Conservation (phyloP, 2,797 vertebrate species). For the Gallinago nigripennis region DNA sequence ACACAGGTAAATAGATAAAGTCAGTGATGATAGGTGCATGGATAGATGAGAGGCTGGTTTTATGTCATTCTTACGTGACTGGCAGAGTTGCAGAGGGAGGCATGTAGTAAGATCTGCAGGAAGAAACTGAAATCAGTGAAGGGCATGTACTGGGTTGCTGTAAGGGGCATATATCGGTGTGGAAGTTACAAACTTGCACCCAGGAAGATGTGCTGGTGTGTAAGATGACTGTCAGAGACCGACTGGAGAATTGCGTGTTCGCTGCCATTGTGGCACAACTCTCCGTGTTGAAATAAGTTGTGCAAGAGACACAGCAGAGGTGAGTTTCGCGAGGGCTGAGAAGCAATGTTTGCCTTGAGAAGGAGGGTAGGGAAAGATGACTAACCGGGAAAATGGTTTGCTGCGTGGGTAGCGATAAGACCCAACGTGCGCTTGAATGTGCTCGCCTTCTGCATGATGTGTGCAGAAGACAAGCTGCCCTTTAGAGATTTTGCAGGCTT, state of each 20-base stretch:
- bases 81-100: background rate
- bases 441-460: background rate
- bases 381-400: slow-evolving; percentile 22
- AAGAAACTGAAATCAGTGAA: background rate
- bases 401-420: background rate
- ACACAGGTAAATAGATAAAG: background rate
- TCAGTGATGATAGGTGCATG: accelerated
- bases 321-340: background rate
- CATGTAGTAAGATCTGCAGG: background rate
- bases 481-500: background rate
- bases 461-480: background rate
- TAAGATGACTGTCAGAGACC: background rate
- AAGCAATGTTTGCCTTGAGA: slow-evolving; percentile 3
- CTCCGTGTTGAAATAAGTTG: background rate
- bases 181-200: background rate
- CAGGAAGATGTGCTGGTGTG: accelerated
- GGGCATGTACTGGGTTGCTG: background rate
- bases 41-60: background rate
- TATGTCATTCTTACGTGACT: background rate
- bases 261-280: background rate
- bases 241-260: background rate
- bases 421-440: background rate
- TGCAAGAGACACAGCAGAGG: background rate
- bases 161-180: background rate
- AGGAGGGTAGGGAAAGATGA: slow-evolving; percentile 32